These are phyloP conservation scores for Aphidius colemani DNA, from an alignment of 2,888 invertebrate genomes.

Conservation along the genomic window DNA sequence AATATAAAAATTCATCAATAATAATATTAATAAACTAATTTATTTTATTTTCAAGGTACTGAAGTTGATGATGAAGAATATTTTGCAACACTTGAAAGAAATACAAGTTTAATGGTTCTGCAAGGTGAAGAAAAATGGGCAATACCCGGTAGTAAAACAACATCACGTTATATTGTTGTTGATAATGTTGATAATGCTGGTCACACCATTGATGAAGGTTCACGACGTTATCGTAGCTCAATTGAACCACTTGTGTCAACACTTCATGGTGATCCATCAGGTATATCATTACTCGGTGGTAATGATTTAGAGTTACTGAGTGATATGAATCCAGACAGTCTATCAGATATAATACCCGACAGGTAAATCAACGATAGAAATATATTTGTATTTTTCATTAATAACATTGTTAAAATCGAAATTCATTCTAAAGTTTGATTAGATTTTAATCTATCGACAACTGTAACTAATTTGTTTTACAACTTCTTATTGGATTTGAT, in stretches of 20 bases:
- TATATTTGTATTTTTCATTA: too few relatives aligned
- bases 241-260: slow-evolving; percentile 54
- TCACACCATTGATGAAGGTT: slow-evolving; percentile 39
- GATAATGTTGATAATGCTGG: slow-evolving; percentile 52
- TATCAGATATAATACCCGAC: slow-evolving; percentile 79
- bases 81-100: slow-evolving; percentile 86
- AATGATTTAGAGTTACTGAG: slow-evolving; percentile 83
- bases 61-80: slow-evolving; percentile 96
- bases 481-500: not conserved
- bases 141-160: slow-evolving; percentile 52
- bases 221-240: slow-evolving; percentile 43
- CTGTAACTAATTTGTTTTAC: not conserved
- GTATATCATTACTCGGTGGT: slow-evolving; percentile 82
- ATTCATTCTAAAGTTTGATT: too few relatives aligned
- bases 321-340: slow-evolving; percentile 88
- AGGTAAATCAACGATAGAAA: too few relatives aligned
- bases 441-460: not conserved
- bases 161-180: slow-evolving; percentile 53
- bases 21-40: not conserved
- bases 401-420: too few relatives aligned
- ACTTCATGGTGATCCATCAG: slow-evolving; percentile 70
- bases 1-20: not conserved
- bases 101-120: slow-evolving; percentile 84
- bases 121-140: slow-evolving; percentile 79
- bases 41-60: slow-evolving; percentile 64